Conservation (phyloP, 2,113 vertebrate genomes). For the Heterotilapia buettikoferi region DNA sequence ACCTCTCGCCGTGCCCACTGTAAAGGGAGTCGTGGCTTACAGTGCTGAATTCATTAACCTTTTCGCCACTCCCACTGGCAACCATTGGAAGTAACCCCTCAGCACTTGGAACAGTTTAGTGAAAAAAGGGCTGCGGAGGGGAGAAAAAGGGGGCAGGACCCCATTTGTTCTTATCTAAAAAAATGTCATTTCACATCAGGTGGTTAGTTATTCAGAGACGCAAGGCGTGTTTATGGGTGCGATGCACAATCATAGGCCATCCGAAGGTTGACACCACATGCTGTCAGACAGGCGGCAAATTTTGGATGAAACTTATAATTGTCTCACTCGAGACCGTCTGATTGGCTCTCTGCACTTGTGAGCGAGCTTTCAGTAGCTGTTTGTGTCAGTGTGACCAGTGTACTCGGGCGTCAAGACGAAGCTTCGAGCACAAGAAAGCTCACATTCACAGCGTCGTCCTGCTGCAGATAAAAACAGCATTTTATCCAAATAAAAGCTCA, state of each 20-base stretch:
- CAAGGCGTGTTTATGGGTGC: constrained; percentile 2
- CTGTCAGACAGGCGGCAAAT: constrained; percentile 35
- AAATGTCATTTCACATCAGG: constrained; percentile 56
- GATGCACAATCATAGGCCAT: neutral
- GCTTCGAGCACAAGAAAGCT: neutral
- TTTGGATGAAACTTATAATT: constrained; percentile 28
- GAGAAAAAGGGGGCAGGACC: neutral
- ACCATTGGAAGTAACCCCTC: constrained; percentile 19
- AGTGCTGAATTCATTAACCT: constrained; percentile 64
- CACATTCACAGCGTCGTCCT: neutral
- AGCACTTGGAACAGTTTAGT: constrained; percentile 39
- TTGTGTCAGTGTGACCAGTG: constrained; percentile 59
- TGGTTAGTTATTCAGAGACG: constrained; percentile 47
- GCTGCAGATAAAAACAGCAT: neutral
- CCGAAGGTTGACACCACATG: neutral
- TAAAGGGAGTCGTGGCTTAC: constrained; percentile 43
- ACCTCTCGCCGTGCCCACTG: constrained; percentile 39
- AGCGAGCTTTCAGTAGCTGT: constrained; percentile 51
- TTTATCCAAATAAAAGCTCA: neutral
- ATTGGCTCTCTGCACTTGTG: constrained; percentile 48
- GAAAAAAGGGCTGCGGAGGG: neutral
- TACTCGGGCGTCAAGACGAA: neutral
- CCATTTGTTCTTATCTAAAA: constrained; percentile 50
- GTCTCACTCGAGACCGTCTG: constrained; percentile 22
- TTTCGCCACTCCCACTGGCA: constrained; percentile 54